A percentile compares a stretch with the other conserved stretches of the same genome.
These are phyloP conservation scores for Umimayanthus chanpuru DNA, from an alignment of 92 coral and sea anemone species.

Conservation along the genomic window DNA sequence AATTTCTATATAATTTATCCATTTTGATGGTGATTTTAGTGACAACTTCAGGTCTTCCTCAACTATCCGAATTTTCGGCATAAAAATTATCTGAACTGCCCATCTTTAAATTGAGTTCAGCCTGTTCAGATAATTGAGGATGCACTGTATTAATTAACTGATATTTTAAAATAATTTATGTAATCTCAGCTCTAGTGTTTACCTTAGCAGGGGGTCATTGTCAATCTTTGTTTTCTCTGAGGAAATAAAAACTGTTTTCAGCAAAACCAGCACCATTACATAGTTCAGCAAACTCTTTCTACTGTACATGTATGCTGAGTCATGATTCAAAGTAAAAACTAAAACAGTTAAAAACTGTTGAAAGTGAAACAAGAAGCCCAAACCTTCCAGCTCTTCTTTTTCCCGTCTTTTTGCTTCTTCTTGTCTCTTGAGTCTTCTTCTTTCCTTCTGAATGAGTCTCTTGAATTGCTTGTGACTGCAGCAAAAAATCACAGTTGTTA, in stretches of 20 bases:
- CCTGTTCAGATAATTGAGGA: too few species aligned
- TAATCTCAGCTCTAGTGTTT: not conserved
- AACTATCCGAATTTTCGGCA: too few species aligned
- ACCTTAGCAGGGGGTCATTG: slow-evolving; percentile 76
- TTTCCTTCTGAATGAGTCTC: slow-evolving; percentile 88
- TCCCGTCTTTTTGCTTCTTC: slow-evolving; percentile 82
- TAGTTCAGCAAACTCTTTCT: not conserved
- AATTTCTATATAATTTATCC: too few species aligned
- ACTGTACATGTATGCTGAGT: too few species aligned
- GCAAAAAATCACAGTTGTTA: slow-evolving; percentile 6
- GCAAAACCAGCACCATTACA: not conserved
- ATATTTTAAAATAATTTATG: too few species aligned
- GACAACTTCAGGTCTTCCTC: too few species aligned
- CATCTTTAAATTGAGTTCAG: too few species aligned
- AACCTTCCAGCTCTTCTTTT: slow-evolving; percentile 81
- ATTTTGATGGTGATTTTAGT: too few species aligned
- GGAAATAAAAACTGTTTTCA: not conserved
- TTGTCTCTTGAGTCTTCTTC: slow-evolving; percentile 83
- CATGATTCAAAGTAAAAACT: too few species aligned
- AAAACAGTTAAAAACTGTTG: too few species aligned
- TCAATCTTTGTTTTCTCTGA: slow-evolving; percentile 80
- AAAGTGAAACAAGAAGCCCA: not conserved
- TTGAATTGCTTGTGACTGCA: slow-evolving; percentile 91
- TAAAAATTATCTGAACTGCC: too few species aligned
- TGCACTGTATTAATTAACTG: too few species aligned